Evolutionary conservation across 2,797 vertebrate genomes (phyloP).

Genomic region (Labroides dimidiatus): DNA sequence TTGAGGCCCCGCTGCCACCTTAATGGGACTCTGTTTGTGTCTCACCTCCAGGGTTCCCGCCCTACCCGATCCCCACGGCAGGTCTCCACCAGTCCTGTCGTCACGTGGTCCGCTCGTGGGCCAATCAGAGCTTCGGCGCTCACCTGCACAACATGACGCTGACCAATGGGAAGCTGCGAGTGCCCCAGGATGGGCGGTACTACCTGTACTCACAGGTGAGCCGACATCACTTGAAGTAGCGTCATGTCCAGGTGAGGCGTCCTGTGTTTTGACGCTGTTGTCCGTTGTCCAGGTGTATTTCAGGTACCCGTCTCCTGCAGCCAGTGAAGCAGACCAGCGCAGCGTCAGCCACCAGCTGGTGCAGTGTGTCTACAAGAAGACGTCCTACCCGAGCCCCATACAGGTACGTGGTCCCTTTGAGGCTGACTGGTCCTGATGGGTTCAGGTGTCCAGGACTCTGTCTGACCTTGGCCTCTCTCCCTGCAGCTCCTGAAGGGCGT

Average conservation of each 20-base stretch:
- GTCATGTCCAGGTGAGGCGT: too few species aligned
- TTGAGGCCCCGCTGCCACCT: too few species aligned
- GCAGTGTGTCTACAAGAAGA: conserved; percentile 92
- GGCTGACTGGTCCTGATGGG: too few species aligned
- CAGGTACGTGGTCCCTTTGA: conserved; percentile 52
- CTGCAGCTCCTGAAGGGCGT: conserved; percentile 89
- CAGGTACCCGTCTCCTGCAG: conserved; percentile 84
- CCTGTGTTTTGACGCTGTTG: too few species aligned
- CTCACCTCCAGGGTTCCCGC: conserved; percentile 42
- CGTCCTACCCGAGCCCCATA: conserved; percentile 86
- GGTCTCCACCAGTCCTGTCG: conserved; percentile 91
- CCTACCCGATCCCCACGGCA: conserved; percentile 54
- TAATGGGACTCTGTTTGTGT: neutral
- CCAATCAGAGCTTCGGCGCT: conserved; percentile 85
- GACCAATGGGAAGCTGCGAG: conserved; percentile 85
- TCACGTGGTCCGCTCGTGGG: conserved; percentile 87
- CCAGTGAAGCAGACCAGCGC: conserved; percentile 77
- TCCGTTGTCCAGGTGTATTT: conserved; percentile 85
- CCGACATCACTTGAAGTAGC: neutral
- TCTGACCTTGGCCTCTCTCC: neutral
- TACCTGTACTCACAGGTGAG: conserved; percentile 89
- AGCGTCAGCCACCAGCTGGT: conserved; percentile 88
- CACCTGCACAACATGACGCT: conserved; percentile 92
- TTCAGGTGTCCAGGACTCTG: neutral
- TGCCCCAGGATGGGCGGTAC: conserved; percentile 90